These are phyloP conservation scores for Noctua janthina DNA, from an alignment of 2,888 invertebrate species.

Conservation along the genomic window DNA sequence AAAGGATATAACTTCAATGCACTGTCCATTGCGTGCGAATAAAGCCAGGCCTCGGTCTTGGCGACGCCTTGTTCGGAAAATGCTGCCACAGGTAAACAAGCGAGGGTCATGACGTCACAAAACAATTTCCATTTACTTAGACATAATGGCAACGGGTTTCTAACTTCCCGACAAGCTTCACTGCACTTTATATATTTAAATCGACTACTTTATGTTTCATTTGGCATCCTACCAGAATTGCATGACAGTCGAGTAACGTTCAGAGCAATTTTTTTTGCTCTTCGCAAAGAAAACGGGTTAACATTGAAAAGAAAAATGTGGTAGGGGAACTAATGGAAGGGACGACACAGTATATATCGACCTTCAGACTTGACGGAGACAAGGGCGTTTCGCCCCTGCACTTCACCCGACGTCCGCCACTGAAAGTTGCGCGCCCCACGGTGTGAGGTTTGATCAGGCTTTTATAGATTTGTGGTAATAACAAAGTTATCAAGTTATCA, in stretches of 20 bases:
- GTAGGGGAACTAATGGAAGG: constrained; percentile 58
- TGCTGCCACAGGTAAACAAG: constrained; percentile 30
- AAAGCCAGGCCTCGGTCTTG: constrained; percentile 27
- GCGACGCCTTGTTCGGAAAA: constrained; percentile 47
- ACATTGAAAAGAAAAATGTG: constrained; percentile 45
- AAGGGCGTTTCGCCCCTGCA: constrained; percentile 67
- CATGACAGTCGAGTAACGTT: constrained; percentile 22
- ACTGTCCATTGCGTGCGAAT: constrained; percentile 33
- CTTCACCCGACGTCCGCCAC: constrained; percentile 62
- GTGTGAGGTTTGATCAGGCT: constrained; percentile 47
- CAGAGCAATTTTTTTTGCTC: constrained; percentile 26
- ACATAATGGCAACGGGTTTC: constrained; percentile 47
- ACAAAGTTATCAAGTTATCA: constrained; percentile 66
- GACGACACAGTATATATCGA: constrained; percentile 58
- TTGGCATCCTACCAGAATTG: constrained; percentile 60
- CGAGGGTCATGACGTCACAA: constrained; percentile 39
- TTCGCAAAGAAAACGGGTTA: constrained; percentile 40
- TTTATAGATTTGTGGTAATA: constrained; percentile 59
- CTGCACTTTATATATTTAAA: constrained; percentile 59
- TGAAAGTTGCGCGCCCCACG: constrained; percentile 41
- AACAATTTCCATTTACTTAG: constrained; percentile 48
- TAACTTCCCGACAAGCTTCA: constrained; percentile 40
- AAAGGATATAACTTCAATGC: constrained; percentile 52
- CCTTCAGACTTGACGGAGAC: constrained; percentile 68
- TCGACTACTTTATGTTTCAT: constrained; percentile 57